phyloP scores from a whole-genome alignment of 2,113 vertebrate genomes.

The Dendrocopos noguchii region DNA sequence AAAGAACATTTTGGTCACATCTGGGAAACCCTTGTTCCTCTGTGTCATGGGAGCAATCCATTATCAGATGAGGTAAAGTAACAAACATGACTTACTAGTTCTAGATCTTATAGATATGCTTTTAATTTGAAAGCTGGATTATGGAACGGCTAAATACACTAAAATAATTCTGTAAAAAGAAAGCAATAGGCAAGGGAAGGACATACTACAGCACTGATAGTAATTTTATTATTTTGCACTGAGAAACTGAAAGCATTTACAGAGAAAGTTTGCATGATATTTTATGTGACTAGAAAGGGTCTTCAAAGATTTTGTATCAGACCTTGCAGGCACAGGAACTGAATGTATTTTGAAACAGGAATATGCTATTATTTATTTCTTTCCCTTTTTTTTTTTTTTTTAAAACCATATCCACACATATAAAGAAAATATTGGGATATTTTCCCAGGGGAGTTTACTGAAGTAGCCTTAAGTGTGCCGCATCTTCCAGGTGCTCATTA shows the following conservation, averaged over 20 bases:
- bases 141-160: not conserved
- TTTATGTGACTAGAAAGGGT: not conserved
- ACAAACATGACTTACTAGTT: not conserved
- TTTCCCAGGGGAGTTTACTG: not conserved
- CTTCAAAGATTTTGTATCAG: not conserved
- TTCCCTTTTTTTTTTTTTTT: not conserved
- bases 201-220: not conserved
- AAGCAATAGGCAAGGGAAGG: not conserved
- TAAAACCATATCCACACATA: not conserved
- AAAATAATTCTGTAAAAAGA: not conserved
- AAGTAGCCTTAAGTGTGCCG: not conserved
- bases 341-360: not conserved
- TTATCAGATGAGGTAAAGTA: not conserved
- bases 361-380: not conserved
- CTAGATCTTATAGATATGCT: rapidly evolving
- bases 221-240: not conserved
- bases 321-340: not conserved
- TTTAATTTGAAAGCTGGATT: not conserved
- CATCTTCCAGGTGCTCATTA: not conserved
- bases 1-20: rapidly evolving
- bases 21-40: not conserved
- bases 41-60: not conserved
- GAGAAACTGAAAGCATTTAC: not conserved
- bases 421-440: not conserved
- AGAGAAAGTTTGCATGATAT: not conserved